These are phyloP conservation scores for Ypsolopha scabrella DNA, from an alignment of 2,888 invertebrate genomes.

Conservation along the genomic window DNA sequence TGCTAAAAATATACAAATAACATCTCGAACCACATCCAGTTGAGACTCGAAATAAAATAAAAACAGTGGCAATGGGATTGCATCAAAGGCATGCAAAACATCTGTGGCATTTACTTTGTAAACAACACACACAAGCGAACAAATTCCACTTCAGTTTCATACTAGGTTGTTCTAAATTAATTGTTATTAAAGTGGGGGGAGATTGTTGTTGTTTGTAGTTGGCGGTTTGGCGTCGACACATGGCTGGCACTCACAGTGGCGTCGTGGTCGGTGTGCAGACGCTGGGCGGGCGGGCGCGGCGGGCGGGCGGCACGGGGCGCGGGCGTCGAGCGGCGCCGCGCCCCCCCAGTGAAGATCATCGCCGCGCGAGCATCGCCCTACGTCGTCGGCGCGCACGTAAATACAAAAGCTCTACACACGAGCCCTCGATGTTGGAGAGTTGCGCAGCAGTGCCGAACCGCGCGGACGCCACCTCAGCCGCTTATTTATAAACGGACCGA, in stretches of 20 bases:
- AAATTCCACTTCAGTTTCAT: too few relatives aligned
- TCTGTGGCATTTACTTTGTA: too few relatives aligned
- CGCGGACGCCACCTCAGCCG: slow-evolving; percentile 24
- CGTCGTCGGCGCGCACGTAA: slow-evolving; percentile 7
- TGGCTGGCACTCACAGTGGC: not conserved
- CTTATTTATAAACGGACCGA: slow-evolving; percentile 60
- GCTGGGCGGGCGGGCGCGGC: slow-evolving; percentile 25
- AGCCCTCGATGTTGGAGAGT: slow-evolving; percentile 3
- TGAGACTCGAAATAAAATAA: too few relatives aligned
- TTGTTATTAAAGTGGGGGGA: too few relatives aligned
- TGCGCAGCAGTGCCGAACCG: slow-evolving; percentile 10
- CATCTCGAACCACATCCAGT: too few relatives aligned
- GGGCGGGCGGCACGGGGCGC: slow-evolving; percentile 39
- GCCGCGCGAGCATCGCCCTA: slow-evolving; percentile 12
- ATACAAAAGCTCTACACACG: slow-evolving; percentile 4
- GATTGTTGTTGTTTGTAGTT: not conserved
- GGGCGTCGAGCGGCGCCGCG: slow-evolving; percentile 60
- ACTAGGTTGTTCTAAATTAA: too few relatives aligned
- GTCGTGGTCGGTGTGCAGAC: slow-evolving; percentile 38
- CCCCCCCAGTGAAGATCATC: slow-evolving; percentile 69
- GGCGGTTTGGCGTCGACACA: not conserved
- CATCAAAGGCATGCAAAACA: too few relatives aligned
- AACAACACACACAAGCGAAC: too few relatives aligned
- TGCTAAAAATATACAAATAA: too few relatives aligned
- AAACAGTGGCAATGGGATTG: too few relatives aligned